Evolutionary conservation across 2,888 invertebrate species (phyloP).

Genomic region (Hirtodrosophila alboralis): DNA sequence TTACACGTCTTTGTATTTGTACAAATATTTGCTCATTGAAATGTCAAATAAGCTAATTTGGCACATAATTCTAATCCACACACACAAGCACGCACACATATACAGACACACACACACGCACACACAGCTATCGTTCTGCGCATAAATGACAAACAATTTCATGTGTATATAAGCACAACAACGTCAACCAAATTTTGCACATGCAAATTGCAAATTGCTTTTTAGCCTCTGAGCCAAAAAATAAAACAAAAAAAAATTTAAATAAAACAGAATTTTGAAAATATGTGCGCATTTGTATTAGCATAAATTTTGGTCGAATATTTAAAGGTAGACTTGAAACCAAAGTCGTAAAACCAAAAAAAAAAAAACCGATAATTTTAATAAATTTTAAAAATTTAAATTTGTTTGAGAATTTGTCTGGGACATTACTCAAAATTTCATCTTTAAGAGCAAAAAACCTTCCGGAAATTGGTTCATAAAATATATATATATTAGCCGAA

Average conservation of each 20-base stretch:
- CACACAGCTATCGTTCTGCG: conserved; percentile 8
- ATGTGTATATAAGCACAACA: conserved; percentile 33
- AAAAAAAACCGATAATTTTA: too few species aligned
- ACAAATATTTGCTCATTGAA: conserved; percentile 71
- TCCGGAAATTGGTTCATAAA: too few species aligned
- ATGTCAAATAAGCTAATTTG: conserved; percentile 78
- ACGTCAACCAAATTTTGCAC: conserved; percentile 32
- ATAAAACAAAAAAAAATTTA: conserved; percentile 19
- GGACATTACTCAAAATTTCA: too few species aligned
- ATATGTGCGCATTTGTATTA: conserved; percentile 60
- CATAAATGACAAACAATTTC: conserved; percentile 62
- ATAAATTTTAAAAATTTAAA: too few species aligned
- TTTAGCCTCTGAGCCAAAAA: conserved; percentile 9
- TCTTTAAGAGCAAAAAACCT: too few species aligned
- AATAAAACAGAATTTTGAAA: conserved; percentile 32
- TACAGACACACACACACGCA: conserved; percentile 1
- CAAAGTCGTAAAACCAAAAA: conserved; percentile 2
- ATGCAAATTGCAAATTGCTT: conserved; percentile 55
- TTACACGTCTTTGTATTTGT: conserved; percentile 33
- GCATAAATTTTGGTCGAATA: conserved; percentile 48
- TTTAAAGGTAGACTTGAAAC: conserved; percentile 1
- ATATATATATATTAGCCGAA: too few species aligned
- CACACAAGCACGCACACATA: conserved; percentile 10
- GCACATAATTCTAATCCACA: conserved; percentile 57
- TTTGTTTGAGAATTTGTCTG: too few species aligned